A percentile compares a stretch with the other conserved stretches of the same genome.
Conservation (phyloP, 2,888 invertebrate species). For the Ctenicera cuprea region DNA sequence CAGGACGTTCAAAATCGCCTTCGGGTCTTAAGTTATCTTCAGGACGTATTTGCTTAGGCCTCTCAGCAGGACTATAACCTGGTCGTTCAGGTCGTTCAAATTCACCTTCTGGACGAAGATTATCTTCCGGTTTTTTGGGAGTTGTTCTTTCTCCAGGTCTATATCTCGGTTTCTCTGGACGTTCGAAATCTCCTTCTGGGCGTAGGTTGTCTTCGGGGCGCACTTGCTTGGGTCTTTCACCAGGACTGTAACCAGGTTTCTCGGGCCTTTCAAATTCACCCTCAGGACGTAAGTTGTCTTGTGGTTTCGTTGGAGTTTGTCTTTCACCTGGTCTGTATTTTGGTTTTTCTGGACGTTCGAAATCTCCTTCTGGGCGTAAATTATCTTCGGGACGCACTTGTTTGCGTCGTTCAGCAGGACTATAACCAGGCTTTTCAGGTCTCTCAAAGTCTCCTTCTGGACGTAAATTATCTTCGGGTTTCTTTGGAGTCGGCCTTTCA, state of each 20-base stretch:
- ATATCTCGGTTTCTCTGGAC: slow-evolving; percentile 72
- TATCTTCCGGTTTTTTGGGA: slow-evolving; percentile 74
- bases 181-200: slow-evolving; percentile 76
- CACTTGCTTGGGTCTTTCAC: slow-evolving; percentile 65
- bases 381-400: slow-evolving; percentile 74
- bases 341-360: slow-evolving; percentile 68
- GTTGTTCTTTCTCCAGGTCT: slow-evolving; percentile 73
- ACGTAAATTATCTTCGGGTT: slow-evolving; percentile 74
- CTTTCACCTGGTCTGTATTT: slow-evolving; percentile 70
- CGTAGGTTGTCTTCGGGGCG: slow-evolving; percentile 74
- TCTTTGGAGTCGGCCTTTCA: slow-evolving; percentile 67
- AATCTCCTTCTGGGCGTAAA: slow-evolving; percentile 71
- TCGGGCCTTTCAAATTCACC: slow-evolving; percentile 73
- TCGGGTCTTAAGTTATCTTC: slow-evolving; percentile 72
- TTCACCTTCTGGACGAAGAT: slow-evolving; percentile 71
- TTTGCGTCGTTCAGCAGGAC: slow-evolving; percentile 73
- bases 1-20: slow-evolving; percentile 73
- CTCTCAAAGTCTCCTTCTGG: slow-evolving; percentile 77
- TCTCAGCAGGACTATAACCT: slow-evolving; percentile 70
- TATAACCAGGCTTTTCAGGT: slow-evolving; percentile 72
- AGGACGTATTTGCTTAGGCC: slow-evolving; percentile 68
- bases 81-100: slow-evolving; percentile 73
- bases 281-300: slow-evolving; percentile 75
- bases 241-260: slow-evolving; percentile 66
- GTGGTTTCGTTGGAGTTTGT: slow-evolving; percentile 72